Conservation (phyloP, 2,797 vertebrate species). For the Erethizon dorsatum region DNA sequence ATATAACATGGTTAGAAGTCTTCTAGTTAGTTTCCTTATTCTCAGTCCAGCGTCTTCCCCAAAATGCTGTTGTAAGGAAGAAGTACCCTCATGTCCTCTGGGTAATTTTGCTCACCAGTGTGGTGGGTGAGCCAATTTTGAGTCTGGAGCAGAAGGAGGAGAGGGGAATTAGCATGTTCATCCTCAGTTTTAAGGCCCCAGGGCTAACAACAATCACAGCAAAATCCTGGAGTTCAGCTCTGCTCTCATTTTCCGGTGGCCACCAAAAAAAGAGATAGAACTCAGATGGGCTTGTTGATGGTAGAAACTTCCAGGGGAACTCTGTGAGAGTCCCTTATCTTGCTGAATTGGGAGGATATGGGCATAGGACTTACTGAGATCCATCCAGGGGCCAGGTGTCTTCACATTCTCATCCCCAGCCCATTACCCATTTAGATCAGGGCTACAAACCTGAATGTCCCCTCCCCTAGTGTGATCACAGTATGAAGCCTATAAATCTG, state of each 20-base stretch:
- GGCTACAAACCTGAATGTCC: not conserved
- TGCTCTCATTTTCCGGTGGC: not conserved
- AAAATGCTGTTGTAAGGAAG: conserved; percentile 24
- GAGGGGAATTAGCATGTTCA: not conserved
- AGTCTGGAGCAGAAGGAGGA: not conserved
- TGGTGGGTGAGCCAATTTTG: not conserved
- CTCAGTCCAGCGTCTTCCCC: not conserved
- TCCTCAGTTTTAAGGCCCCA: conserved; percentile 31
- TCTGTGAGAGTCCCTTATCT: not conserved
- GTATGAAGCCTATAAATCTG: not conserved
- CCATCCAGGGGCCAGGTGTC: not conserved
- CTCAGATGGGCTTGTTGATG: not conserved
- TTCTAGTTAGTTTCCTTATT: not conserved
- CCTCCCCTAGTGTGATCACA: not conserved
- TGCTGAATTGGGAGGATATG: not conserved
- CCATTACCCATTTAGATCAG: not conserved
- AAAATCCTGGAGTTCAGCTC: conserved; percentile 48
- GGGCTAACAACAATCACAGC: not conserved
- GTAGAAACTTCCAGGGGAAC: not conserved
- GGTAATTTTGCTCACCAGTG: not conserved
- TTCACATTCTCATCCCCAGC: not conserved
- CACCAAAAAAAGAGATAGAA: not conserved
- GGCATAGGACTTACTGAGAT: not conserved
- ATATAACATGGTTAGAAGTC: conserved; percentile 14
- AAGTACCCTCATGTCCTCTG: not conserved